A percentile compares a stretch with the other conserved stretches of the same genome.
These are phyloP conservation scores for Rhadinocentrus ornatus DNA, from an alignment of 2,797 vertebrate genomes.

Conservation along the genomic window DNA sequence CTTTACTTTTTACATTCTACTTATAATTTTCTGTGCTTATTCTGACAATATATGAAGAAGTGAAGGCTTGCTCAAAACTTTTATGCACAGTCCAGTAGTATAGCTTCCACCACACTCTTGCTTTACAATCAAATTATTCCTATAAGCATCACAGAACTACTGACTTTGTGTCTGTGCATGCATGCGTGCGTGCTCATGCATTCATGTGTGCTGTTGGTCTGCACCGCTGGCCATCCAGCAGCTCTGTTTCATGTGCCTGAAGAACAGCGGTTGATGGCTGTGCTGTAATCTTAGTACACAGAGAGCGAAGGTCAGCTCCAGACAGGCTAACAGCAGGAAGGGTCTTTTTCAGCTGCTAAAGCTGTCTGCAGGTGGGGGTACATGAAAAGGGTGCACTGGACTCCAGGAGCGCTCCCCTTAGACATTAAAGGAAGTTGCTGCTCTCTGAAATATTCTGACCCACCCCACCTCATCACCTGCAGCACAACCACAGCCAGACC, in stretches of 20 bases:
- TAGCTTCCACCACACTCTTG: background rate
- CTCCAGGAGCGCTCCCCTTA: constrained; percentile 53
- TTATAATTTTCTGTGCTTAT: no score
- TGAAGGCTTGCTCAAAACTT: background rate
- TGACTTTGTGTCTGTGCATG: constrained; percentile 41
- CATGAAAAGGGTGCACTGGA: constrained; percentile 72
- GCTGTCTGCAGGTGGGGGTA: constrained; percentile 48
- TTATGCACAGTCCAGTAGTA: background rate
- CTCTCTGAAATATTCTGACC: constrained; percentile 48
- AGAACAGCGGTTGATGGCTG: constrained; percentile 56
- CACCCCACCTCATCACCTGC: constrained; percentile 18
- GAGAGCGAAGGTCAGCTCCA: constrained; percentile 80
- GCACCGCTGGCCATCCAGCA: constrained; percentile 33
- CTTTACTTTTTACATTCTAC: background rate
- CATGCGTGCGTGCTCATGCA: constrained; percentile 32
- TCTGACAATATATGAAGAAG: background rate
- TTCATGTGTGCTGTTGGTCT: constrained; percentile 33
- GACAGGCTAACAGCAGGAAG: constrained; percentile 73
- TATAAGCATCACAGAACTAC: constrained; percentile 5
- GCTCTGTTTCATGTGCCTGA: constrained; percentile 72
- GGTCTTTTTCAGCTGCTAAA: constrained; percentile 71
- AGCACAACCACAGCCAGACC: constrained; percentile 2
- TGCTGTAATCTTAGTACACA: constrained; percentile 78
- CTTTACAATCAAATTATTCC: constrained; percentile 16
- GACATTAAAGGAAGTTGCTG: constrained; percentile 55